Percentiles rank a stretch among this genome's conserved stretches.
phyloP scores from a whole-genome alignment of 2,797 vertebrate genomes.

The Coregonus suidteri region DNA sequence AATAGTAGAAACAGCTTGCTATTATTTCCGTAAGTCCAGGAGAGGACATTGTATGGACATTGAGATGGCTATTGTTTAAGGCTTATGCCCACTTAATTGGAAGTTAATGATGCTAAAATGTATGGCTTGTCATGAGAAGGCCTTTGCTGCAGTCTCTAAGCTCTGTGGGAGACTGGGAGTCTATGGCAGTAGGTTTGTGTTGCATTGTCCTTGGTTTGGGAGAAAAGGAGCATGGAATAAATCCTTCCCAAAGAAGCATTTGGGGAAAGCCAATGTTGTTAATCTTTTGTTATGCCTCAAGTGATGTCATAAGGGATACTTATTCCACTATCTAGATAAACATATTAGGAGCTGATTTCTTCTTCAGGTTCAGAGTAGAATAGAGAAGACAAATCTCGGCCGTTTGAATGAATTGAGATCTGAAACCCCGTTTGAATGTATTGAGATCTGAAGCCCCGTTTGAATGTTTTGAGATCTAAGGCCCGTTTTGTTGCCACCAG shows the following conservation, averaged over 20 bases:
- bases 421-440: too few species aligned
- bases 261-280: background rate
- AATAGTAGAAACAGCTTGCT: background rate
- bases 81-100: conserved; percentile 54
- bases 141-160: conserved; percentile 38
- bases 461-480: background rate
- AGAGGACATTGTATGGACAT: background rate
- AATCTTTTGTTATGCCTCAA: background rate
- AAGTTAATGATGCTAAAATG: conserved; percentile 53
- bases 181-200: conserved; percentile 48
- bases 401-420: background rate
- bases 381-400: background rate
- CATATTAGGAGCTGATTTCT: background rate
- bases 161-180: conserved; percentile 54
- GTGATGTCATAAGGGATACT: background rate
- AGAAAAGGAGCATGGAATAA: background rate
- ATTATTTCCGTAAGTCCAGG: background rate
- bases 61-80: conserved; percentile 2
- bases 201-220: conserved; percentile 47
- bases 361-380: background rate
- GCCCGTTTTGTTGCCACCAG: background rate
- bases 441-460: background rate
- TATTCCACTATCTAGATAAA: background rate
- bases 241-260: background rate
- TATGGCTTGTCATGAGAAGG: conserved; percentile 24